Conservation (phyloP, 2,888 invertebrate genomes). For the Cheilosia vulpina region DNA sequence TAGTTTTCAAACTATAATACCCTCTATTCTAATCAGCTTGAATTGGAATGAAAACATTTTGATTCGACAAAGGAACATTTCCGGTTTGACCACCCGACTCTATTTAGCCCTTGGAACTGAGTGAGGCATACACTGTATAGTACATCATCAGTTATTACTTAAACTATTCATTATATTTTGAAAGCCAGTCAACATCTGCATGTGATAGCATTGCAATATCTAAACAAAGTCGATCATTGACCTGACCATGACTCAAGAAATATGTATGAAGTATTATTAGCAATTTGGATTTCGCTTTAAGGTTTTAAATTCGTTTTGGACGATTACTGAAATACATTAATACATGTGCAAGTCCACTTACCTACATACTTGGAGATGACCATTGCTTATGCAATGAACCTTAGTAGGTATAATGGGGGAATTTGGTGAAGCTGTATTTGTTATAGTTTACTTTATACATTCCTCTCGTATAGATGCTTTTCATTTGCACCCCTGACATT, state of each 20-base stretch:
- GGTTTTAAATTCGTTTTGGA: background rate
- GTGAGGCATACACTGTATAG: background rate
- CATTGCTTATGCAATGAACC: background rate
- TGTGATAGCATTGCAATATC: slow-evolving; percentile 1
- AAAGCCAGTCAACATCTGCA: background rate
- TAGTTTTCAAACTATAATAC: background rate
- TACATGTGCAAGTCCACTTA: background rate
- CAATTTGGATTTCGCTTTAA: background rate
- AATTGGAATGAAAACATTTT: slow-evolving; percentile 17
- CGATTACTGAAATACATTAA: background rate
- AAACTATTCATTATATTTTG: background rate
- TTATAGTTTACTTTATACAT: slow-evolving; percentile 16
- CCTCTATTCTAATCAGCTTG: background rate
- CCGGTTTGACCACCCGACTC: background rate
- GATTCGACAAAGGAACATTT: background rate
- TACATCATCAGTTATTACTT: background rate
- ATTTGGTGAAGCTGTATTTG: slow-evolving; percentile 2
- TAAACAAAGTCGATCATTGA: slow-evolving; percentile 4
- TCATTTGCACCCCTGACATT: slow-evolving; percentile 41
- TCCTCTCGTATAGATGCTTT: background rate
- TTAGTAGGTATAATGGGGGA: slow-evolving; percentile 12
- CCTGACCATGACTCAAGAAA: background rate
- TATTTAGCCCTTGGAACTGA: background rate
- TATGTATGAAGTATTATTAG: slow-evolving; percentile 1
- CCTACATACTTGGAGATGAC: background rate